Evolutionary conservation across 2,888 invertebrate genomes (phyloP).

Genomic region (Cynaeus angustus): DNA sequence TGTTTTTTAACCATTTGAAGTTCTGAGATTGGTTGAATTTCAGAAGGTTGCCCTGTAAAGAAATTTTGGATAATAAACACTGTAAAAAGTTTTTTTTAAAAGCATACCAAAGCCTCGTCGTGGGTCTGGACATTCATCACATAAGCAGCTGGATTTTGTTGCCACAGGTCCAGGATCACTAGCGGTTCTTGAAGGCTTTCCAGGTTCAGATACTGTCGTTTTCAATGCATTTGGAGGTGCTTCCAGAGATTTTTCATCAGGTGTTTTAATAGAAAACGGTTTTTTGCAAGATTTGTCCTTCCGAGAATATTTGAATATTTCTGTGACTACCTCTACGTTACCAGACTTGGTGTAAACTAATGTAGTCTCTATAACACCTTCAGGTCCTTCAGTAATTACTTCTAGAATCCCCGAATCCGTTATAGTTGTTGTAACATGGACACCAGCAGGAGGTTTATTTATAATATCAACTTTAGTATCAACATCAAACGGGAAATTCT

Average conservation of each 20-base stretch:
- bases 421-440: conserved; percentile 66
- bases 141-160: not conserved
- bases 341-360: conserved; percentile 66
- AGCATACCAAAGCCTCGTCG: not conserved
- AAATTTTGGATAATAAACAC: too few relatives aligned
- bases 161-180: not conserved
- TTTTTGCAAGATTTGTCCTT: not conserved
- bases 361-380: conserved; percentile 67
- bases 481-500: conserved; percentile 57
- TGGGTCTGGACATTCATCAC: not conserved
- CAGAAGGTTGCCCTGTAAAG: too few relatives aligned
- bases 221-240: not conserved
- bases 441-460: conserved; percentile 60
- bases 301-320: conserved; percentile 50
- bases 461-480: conserved; percentile 58
- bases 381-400: conserved; percentile 68
- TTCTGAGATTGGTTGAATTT: too few relatives aligned
- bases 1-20: too few relatives aligned
- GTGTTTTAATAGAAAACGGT: not conserved
- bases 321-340: conserved; percentile 66
- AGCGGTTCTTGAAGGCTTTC: too few relatives aligned
- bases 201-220: too few relatives aligned
- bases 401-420: conserved; percentile 67
- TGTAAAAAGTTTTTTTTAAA: too few relatives aligned
- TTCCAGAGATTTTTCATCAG: not conserved